These are phyloP conservation scores for Drosophila nr. fundita DNA, from an alignment of 2,888 invertebrate genomes.

Conservation along the genomic window DNA sequence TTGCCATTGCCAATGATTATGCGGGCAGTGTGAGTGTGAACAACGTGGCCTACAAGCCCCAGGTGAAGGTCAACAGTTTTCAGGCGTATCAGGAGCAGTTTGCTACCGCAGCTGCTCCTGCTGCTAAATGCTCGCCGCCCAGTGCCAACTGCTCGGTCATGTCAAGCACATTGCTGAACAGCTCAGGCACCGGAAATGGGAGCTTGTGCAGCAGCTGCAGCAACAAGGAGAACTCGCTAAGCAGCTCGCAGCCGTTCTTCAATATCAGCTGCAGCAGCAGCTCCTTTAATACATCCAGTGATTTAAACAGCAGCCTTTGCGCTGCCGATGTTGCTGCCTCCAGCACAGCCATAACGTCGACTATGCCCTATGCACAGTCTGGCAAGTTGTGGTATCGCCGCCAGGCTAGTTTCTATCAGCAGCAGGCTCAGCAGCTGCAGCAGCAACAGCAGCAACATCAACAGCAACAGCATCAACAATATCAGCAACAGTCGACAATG, in stretches of 20 bases:
- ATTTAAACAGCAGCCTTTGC: constrained; percentile 73
- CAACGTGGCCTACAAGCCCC: constrained; percentile 42
- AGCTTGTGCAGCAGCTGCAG: constrained; percentile 56
- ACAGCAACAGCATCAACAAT: constrained; percentile 29
- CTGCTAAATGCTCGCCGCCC: constrained; percentile 45
- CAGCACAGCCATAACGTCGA: constrained; percentile 45
- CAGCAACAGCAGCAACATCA: constrained; percentile 28
- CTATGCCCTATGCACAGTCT: constrained; percentile 32
- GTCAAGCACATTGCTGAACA: constrained; percentile 72
- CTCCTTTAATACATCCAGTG: constrained; percentile 73
- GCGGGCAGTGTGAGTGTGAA: constrained; percentile 7
- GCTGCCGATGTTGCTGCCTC: constrained; percentile 54
- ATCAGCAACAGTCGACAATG: constrained; percentile 9
- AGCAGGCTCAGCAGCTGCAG: constrained; percentile 48
- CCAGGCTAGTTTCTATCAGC: constrained; percentile 57
- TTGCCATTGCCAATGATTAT: constrained; percentile 67
- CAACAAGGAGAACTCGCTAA: constrained; percentile 82
- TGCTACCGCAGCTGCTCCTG: constrained; percentile 1
- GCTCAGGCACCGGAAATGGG: constrained; percentile 57
- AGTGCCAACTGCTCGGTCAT: constrained; percentile 60
- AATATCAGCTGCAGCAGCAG: constrained; percentile 57
- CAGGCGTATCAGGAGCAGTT: constrained; percentile 48
- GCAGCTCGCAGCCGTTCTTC: constrained; percentile 70
- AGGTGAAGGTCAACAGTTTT: constrained; percentile 44
- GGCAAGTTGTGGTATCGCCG: constrained; percentile 82